Conservation (phyloP, 92 coral and sea anemone genomes). For the Nematostella vectensis region DNA sequence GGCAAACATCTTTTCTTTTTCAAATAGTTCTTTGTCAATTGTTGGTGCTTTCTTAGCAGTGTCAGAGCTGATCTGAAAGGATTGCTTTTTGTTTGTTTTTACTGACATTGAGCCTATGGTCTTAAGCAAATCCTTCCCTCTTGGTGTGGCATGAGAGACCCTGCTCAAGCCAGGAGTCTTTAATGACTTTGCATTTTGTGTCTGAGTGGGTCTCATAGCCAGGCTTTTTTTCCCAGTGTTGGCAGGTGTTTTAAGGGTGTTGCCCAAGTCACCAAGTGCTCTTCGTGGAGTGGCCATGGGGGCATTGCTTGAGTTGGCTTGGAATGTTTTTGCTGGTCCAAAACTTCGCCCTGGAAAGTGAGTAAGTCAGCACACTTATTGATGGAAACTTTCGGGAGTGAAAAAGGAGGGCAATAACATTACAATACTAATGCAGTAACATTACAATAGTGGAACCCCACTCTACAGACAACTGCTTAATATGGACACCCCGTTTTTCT, state of each 20-base stretch:
- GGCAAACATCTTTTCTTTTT: conserved; percentile 77
- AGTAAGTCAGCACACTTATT: background rate
- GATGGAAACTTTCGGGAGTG: too few species aligned
- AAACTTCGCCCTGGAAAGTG: conserved; percentile 45
- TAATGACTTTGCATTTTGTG: conserved; percentile 19
- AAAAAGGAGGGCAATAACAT: too few species aligned
- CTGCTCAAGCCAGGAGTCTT: conserved; percentile 29
- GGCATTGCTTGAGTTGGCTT: conserved; percentile 23
- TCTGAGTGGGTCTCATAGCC: conserved; percentile 30
- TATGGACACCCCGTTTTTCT: too few species aligned
- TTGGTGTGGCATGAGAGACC: conserved; percentile 40
- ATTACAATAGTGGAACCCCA: too few species aligned
- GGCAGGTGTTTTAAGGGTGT: conserved; percentile 37
- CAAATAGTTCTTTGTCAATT: conserved; percentile 31
- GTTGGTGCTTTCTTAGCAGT: conserved; percentile 10
- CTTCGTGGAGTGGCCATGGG: conserved; percentile 81
- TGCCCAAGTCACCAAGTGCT: conserved; percentile 84
- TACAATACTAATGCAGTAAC: too few species aligned
- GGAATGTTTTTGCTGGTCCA: conserved; percentile 57
- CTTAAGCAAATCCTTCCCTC: conserved; percentile 30
- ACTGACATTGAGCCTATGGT: conserved; percentile 40
- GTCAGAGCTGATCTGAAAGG: conserved; percentile 14
- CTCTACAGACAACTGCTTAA: too few species aligned
- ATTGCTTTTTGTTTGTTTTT: conserved; percentile 25
- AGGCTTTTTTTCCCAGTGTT: conserved; percentile 24